These are phyloP conservation scores for Aphaenogaster floridana DNA, from an alignment of 1,140 invertebrate species.

Conservation along the genomic window DNA sequence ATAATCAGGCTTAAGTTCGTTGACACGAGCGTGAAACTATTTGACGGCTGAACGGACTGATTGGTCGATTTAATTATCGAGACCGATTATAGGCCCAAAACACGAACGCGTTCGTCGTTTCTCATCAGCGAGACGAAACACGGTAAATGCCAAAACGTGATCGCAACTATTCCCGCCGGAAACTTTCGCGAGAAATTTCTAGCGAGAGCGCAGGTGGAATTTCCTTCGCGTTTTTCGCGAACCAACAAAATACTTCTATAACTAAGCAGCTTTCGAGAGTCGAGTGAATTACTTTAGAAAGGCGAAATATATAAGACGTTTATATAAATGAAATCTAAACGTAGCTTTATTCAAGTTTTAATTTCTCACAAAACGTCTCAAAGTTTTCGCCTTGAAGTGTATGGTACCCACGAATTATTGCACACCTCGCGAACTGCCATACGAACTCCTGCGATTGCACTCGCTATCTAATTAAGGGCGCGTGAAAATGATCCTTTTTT, in stretches of 20 bases:
- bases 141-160: slow-evolving; percentile 36
- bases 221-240: slow-evolving; percentile 41
- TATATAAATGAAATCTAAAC: slow-evolving; percentile 18
- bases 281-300: slow-evolving; percentile 33
- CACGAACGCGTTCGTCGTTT: background rate
- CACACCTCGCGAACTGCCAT: background rate
- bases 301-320: background rate
- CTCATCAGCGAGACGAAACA: slow-evolving; percentile 45
- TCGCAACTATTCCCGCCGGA: slow-evolving; percentile 25
- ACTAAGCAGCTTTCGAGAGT: slow-evolving; percentile 26
- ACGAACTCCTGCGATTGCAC: background rate
- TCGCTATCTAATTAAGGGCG: slow-evolving; percentile 45
- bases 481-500: slow-evolving; percentile 52
- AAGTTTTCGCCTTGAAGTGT: background rate
- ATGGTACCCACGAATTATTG: background rate
- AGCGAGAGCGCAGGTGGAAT: slow-evolving; percentile 15
- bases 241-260: slow-evolving; percentile 43
- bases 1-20: slow-evolving; percentile 81
- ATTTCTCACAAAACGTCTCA: background rate
- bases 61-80: slow-evolving; percentile 81
- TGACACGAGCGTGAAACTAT: slow-evolving; percentile 79
- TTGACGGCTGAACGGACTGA: slow-evolving; percentile 74
- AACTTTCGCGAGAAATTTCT: slow-evolving; percentile 35
- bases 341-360: slow-evolving; percentile 15
- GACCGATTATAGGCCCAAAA: slow-evolving; percentile 57